phyloP scores from a whole-genome alignment of 2,113 vertebrate genomes.

The Sceloporus tristichus region DNA sequence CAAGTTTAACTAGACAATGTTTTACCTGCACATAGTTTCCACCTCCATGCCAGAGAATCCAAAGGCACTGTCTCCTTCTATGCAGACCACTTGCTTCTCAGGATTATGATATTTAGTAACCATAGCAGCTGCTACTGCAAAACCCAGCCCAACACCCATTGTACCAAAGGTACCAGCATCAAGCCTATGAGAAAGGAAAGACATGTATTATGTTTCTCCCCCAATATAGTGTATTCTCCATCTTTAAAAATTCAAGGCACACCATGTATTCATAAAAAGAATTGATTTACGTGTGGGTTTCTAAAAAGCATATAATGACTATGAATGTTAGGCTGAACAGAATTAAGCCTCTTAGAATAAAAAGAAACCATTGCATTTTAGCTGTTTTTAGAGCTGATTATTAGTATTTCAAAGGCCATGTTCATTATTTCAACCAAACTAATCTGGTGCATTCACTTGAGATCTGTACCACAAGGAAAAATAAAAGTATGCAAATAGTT shows the following conservation, averaged over 20 bases:
- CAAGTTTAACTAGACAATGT: constrained; percentile 1
- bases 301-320: not conserved
- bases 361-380: constrained; percentile 23
- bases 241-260: not conserved
- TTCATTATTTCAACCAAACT: constrained; percentile 46
- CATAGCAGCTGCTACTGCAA: constrained; percentile 92
- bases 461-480: not conserved
- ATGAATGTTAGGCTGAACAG: constrained; percentile 24
- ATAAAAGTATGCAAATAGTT: not conserved
- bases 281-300: constrained; percentile 10
- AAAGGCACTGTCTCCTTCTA: constrained; percentile 97
- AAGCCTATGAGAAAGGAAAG: constrained; percentile 78
- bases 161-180: constrained; percentile 98
- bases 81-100: constrained; percentile 84
- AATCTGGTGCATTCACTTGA: not conserved
- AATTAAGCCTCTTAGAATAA: not conserved
- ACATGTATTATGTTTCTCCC: not conserved
- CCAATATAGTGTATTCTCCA: not conserved
- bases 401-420: constrained; percentile 46
- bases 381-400: constrained; percentile 47
- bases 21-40: constrained; percentile 96
- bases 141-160: constrained; percentile 96
- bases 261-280: too few species aligned
- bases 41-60: constrained; percentile 98
- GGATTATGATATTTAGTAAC: constrained; percentile 79